Conservation (phyloP, 64 coral and sea anemone species). For the Stylophora pistillata region DNA sequence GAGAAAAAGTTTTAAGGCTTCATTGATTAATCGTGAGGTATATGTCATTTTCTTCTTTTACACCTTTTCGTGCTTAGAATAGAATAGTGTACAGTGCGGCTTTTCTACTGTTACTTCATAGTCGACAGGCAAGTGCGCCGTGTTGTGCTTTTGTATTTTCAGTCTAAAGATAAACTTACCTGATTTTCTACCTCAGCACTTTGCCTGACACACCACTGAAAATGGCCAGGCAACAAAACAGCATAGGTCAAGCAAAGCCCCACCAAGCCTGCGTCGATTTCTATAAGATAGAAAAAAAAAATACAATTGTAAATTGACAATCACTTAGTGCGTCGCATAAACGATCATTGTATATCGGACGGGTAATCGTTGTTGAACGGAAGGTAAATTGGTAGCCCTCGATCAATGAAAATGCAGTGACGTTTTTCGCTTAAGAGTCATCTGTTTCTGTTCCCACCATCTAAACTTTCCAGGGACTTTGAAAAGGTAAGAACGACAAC, state of each 20-base stretch:
- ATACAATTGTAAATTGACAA: neutral
- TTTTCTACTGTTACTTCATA: neutral
- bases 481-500: too few relatives aligned
- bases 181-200: conserved; percentile 96
- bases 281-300: conserved; percentile 22
- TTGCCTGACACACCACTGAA: conserved; percentile 88
- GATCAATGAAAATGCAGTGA: too few relatives aligned
- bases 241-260: conserved; percentile 84
- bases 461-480: too few relatives aligned
- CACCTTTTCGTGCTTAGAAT: too few relatives aligned
- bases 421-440: too few relatives aligned
- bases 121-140: neutral
- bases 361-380: too few relatives aligned
- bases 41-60: too few relatives aligned
- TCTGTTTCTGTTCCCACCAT: too few relatives aligned
- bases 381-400: too few relatives aligned
- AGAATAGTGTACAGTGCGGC: neutral
- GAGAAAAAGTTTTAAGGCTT: too few relatives aligned
- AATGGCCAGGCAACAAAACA: conserved; percentile 70
- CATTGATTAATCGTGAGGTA: too few relatives aligned
- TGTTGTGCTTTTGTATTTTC: neutral
- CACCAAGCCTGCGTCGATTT: conserved; percentile 69
- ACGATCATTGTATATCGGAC: neutral
- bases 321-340: neutral
- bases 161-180: conserved; percentile 17